Percentiles rank a stretch among this genome's conserved stretches.
Evolutionary conservation across 1,140 invertebrate species (phyloP).

Genomic region (Matsumurasca onukii): DNA sequence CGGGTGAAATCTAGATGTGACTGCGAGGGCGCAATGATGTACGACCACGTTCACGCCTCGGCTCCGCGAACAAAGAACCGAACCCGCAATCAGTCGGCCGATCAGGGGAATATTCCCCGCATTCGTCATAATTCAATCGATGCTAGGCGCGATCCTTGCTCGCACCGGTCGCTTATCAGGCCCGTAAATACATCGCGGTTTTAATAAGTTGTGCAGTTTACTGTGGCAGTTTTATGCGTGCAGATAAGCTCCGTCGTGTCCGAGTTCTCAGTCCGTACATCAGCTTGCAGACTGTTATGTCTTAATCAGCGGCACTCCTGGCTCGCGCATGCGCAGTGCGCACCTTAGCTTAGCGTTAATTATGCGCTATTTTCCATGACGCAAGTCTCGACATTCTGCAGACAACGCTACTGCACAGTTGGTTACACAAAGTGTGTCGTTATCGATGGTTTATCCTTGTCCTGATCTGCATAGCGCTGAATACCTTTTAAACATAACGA

Average conservation of each 20-base stretch:
- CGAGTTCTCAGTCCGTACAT: not conserved
- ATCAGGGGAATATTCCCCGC: constrained; percentile 11
- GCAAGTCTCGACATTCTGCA: not conserved
- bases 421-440: too few species aligned
- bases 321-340: not conserved
- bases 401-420: too few species aligned
- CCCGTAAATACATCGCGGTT: constrained; percentile 21
- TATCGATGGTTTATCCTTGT: too few species aligned
- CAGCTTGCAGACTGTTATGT: not conserved
- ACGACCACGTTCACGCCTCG: constrained; percentile 22
- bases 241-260: not conserved
- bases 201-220: constrained; percentile 25
- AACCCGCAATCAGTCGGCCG: constrained; percentile 1
- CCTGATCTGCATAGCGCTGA: too few species aligned
- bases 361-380: not conserved
- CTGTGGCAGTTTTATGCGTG: constrained; percentile 9
- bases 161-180: constrained; percentile 10
- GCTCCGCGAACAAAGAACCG: not conserved
- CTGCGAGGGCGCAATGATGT: constrained; percentile 2
- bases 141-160: not conserved
- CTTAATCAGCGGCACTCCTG: not conserved
- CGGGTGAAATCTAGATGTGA: constrained; percentile 9
- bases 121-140: constrained; percentile 25
- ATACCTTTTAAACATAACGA: too few species aligned
- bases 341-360: too few species aligned